Conservation (phyloP, 1,140 invertebrate species). For the Saccostrea glomerata region DNA sequence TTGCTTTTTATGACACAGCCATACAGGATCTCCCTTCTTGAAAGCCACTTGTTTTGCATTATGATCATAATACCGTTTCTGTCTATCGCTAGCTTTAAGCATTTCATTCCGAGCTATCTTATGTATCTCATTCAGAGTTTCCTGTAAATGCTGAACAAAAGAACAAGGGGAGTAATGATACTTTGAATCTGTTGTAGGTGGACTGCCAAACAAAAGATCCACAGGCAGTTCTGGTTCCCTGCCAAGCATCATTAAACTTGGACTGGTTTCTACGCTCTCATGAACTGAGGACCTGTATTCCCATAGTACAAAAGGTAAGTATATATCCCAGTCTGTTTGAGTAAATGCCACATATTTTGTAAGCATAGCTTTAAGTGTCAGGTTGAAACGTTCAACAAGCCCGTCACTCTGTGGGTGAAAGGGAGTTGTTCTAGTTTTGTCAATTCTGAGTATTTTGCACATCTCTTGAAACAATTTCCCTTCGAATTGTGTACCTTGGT, state of each 20-base stretch:
- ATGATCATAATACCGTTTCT: conserved; percentile 45
- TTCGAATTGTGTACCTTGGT: conserved; percentile 46
- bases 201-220: conserved; percentile 40
- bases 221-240: conserved; percentile 52
- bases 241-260: too few species aligned
- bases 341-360: conserved; percentile 33
- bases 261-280: conserved; percentile 37
- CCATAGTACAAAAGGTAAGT: conserved; percentile 26
- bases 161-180: too few species aligned
- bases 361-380: conserved; percentile 49
- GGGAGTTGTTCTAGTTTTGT: neutral
- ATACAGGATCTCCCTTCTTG: conserved; percentile 18
- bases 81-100: conserved; percentile 37
- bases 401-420: conserved; percentile 58
- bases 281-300: conserved; percentile 48
- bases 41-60: neutral
- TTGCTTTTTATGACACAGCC: neutral
- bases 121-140: conserved; percentile 18
- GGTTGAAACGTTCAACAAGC: conserved; percentile 61
- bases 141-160: too few species aligned
- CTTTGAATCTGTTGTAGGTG: too few species aligned
- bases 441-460: neutral
- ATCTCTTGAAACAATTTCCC: conserved; percentile 46
- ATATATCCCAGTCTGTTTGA: conserved; percentile 45
- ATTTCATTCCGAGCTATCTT: conserved; percentile 25